phyloP scores from a whole-genome alignment of 2,113 vertebrate species.

The Malaclemys terrapin region DNA sequence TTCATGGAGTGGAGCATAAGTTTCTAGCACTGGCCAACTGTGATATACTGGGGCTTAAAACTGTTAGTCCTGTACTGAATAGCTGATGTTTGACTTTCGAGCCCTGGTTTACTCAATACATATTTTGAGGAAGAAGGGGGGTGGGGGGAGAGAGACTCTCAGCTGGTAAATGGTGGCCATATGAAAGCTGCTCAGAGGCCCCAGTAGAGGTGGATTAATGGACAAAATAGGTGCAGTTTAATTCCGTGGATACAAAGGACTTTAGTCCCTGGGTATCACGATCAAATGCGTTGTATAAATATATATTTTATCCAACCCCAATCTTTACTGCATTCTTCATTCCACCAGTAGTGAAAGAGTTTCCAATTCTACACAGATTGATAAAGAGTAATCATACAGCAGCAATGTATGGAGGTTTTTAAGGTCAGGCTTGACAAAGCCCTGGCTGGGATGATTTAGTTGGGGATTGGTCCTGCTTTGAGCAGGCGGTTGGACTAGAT shows the following conservation, averaged over 20 bases:
- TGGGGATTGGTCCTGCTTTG: too few relatives aligned
- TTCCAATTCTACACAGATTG: background rate
- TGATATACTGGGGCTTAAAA: background rate
- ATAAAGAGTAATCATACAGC: too few relatives aligned
- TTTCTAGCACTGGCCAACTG: background rate
- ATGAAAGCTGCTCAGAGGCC: background rate
- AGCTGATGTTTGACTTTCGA: accelerated
- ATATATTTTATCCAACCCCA: background rate
- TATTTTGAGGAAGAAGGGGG: background rate
- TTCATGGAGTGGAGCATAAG: accelerated
- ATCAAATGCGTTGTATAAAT: background rate
- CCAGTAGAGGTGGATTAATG: too few relatives aligned
- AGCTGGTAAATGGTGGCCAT: accelerated
- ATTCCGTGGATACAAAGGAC: background rate
- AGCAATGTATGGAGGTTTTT: too few relatives aligned
- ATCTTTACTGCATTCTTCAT: background rate
- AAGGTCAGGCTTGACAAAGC: too few relatives aligned
- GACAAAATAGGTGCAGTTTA: background rate
- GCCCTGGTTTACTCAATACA: background rate
- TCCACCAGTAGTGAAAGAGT: background rate
- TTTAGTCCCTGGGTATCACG: background rate
- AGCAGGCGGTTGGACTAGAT: too few relatives aligned
- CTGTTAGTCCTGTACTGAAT: accelerated
- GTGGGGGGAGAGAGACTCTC: accelerated
- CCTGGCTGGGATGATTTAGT: too few relatives aligned